These are phyloP conservation scores for Piscicola geometra DNA, from an alignment of 2,888 invertebrate species.

Conservation along the genomic window DNA sequence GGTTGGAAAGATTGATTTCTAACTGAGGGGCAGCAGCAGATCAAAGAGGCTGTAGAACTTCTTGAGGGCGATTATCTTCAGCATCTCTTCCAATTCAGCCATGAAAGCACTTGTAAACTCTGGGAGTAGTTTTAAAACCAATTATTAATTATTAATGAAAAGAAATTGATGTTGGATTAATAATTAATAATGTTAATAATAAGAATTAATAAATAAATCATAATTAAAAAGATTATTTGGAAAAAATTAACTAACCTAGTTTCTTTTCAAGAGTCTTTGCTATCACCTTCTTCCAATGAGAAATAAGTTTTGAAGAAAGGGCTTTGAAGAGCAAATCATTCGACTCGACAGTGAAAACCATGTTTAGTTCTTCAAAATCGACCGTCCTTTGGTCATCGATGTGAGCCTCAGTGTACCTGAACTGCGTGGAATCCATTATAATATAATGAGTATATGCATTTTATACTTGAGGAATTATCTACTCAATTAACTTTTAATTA, in stretches of 20 bases:
- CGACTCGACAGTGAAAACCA: neutral
- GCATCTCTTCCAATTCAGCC: neutral
- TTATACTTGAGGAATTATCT: too few species aligned
- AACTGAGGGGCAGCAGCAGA: neutral
- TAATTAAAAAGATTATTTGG: neutral
- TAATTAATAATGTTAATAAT: too few species aligned
- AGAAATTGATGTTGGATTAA: too few species aligned
- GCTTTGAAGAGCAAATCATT: constrained; percentile 7
- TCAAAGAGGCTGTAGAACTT: neutral
- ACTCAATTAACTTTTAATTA: too few species aligned
- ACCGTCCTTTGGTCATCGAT: neutral
- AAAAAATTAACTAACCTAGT: neutral
- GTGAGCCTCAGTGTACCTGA: neutral
- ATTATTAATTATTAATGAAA: too few species aligned
- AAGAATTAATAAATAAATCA: too few species aligned
- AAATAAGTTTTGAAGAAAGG: neutral
- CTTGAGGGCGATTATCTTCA: neutral
- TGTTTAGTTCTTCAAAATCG: neutral
- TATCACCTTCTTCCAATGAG: neutral
- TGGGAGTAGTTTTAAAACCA: too few species aligned
- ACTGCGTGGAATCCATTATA: too few species aligned
- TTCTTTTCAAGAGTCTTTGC: neutral
- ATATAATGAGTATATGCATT: too few species aligned
- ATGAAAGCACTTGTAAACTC: neutral
- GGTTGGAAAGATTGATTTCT: neutral